Percentiles rank a stretch among this genome's conserved stretches.
Conservation (phyloP, 2,797 vertebrate species). For the Enteromius trimaculatus region DNA sequence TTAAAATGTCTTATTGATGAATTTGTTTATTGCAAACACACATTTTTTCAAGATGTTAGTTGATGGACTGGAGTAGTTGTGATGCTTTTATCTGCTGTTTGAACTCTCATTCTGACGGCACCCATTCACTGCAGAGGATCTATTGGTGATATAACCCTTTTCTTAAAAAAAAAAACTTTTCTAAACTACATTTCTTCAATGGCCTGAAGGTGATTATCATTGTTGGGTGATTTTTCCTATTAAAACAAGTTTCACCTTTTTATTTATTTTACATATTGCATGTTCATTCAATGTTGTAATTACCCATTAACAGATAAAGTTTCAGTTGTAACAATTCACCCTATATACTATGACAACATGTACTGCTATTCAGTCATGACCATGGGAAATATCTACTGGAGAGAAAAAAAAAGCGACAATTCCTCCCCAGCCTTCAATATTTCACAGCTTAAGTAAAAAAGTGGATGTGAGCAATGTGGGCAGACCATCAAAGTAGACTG, state of each 20-base stretch:
- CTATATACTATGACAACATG: background rate
- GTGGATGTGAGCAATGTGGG: slow-evolving; percentile 19
- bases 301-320: background rate
- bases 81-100: background rate
- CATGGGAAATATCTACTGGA: background rate
- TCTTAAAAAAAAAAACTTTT: background rate
- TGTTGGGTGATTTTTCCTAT: background rate
- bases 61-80: background rate
- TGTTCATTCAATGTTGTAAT: background rate
- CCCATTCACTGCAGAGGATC: background rate
- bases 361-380: slow-evolving; percentile 9
- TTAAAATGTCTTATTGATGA: background rate
- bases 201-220: background rate
- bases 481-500: slow-evolving; percentile 28
- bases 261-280: background rate
- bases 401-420: background rate
- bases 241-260: background rate
- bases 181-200: background rate
- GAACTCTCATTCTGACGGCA: background rate
- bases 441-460: slow-evolving; percentile 27
- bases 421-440: background rate
- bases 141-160: background rate
- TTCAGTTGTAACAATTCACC: background rate
- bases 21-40: background rate
- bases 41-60: background rate